Base-by-base conservation (phyloP, 2,797 vertebrate genomes). In the Trematomus bernacchii region DNA sequence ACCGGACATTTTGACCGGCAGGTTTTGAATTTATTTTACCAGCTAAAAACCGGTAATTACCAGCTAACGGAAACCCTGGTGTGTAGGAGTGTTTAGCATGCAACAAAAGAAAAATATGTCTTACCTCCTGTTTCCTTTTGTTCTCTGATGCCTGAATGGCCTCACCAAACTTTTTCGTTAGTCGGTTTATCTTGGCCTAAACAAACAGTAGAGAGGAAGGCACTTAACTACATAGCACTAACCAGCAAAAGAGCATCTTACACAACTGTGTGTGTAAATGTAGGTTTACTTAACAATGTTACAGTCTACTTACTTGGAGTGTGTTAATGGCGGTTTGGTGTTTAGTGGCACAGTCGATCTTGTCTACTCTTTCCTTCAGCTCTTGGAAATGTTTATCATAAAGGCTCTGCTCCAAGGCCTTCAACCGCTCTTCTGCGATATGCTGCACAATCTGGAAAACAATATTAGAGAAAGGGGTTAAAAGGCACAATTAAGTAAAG, bases 131-230 rank as follows among this genome's bases (percentile, higher is more conserved):
- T 93, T 94, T 96, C 91, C 96, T 97, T 93, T 96, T 98, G 90
- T 98, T 97, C 75, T 99, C 98, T 3, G 94, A 96, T 42, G 95
- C 96, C 76, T 96, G 95, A 82, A 95, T 96, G 71, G 95, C 96
- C 86, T 97, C 96, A 91, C 97, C 98, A 92, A 98, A 97, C 50
- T 97, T 97, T 92, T 99, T 99, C 40, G 96, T 93, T 79, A 99
- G 93, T 77, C 97, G 95, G 7, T 96, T 88, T 66, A 99, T 96
- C 93, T 99, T 99, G 87, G 97, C 96, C 98, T 99, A 60, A 81
- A 90, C 47, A 76, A 63, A 66, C 30, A 50, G 19, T 46, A 50
- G 50, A 3, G 27, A 63, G 18, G 57, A 0, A 33, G 48, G 6
- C 14, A 57, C 6, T 64, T 43, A 5, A 48, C 18, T 21, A 18